These are phyloP conservation scores for Cyprinodon tularosa DNA, from an alignment of 2,113 vertebrate genomes.

Conservation along the genomic window DNA sequence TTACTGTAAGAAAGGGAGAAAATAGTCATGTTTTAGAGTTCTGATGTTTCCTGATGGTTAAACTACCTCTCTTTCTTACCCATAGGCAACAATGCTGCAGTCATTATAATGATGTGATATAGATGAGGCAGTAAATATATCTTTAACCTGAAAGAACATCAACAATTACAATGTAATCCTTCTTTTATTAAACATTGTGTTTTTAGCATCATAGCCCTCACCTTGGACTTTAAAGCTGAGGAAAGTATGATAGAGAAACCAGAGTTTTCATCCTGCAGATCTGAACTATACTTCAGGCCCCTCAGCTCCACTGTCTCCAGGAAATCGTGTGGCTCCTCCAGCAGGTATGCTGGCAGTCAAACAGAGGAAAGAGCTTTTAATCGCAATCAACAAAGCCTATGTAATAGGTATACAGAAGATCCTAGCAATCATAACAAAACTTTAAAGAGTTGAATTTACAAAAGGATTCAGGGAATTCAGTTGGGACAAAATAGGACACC, in stretches of 20 bases:
- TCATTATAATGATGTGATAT: slow-evolving; percentile 81
- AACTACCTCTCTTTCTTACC: slow-evolving; percentile 75
- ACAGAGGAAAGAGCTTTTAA: background rate
- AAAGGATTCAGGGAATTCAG: background rate
- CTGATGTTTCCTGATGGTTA: background rate
- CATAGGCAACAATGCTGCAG: slow-evolving; percentile 85
- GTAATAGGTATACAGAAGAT: background rate
- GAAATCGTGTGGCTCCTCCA: slow-evolving; percentile 76
- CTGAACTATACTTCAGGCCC: slow-evolving; percentile 82
- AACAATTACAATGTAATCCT: background rate
- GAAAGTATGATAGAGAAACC: slow-evolving; percentile 82
- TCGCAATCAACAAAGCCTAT: no score
- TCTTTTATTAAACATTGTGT: background rate
- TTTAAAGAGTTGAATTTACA: background rate
- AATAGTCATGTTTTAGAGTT: background rate
- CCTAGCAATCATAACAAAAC: background rate
- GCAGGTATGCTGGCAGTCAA: slow-evolving; percentile 67
- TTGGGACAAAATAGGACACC: background rate
- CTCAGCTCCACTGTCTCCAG: slow-evolving; percentile 83
- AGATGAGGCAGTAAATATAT: slow-evolving; percentile 83
- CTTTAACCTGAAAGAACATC: slow-evolving; percentile 80
- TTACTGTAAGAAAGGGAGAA: slow-evolving; percentile 70
- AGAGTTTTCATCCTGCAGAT: slow-evolving; percentile 78
- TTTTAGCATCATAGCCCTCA: slow-evolving; percentile 51
- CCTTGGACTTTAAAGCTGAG: slow-evolving; percentile 82